These are phyloP conservation scores for Euglossa dilemma DNA, from an alignment of 1,140 invertebrate species.

Conservation along the genomic window DNA sequence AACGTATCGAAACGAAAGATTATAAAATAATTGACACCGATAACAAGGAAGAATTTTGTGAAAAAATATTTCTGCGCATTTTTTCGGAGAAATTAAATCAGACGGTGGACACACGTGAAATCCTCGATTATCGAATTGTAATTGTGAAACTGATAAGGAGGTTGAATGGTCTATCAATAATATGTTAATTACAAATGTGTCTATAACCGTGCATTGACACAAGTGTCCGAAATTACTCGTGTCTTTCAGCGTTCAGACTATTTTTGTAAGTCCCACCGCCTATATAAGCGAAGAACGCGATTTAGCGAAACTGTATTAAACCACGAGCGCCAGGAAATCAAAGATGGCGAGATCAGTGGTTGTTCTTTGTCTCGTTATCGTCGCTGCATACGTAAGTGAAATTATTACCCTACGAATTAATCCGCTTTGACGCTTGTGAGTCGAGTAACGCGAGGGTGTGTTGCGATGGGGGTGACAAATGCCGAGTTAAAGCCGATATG, in stretches of 20 bases:
- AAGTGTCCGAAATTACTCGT: constrained; percentile 12
- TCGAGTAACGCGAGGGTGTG: too few species aligned
- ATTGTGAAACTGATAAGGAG: too few species aligned
- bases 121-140: too few species aligned
- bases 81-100: too few species aligned
- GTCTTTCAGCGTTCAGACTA: not conserved
- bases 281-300: constrained; percentile 36
- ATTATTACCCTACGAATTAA: not conserved
- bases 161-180: not conserved
- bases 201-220: constrained; percentile 28
- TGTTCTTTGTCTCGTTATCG: constrained; percentile 33
- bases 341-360: constrained; percentile 59
- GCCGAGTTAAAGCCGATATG: too few species aligned
- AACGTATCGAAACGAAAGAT: too few species aligned
- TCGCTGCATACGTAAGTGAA: constrained; percentile 59
- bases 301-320: not conserved
- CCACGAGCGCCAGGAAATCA: not conserved
- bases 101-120: too few species aligned
- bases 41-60: too few species aligned
- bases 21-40: too few species aligned
- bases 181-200: not conserved
- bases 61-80: too few species aligned
- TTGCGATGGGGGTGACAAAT: too few species aligned
- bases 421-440: too few species aligned
- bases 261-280: not conserved